Percentiles rank a stretch among this genome's conserved stretches.
These are phyloP conservation scores for Macrotrachela quadricornifera DNA, from an alignment of 1,140 invertebrate species.

Conservation along the genomic window DNA sequence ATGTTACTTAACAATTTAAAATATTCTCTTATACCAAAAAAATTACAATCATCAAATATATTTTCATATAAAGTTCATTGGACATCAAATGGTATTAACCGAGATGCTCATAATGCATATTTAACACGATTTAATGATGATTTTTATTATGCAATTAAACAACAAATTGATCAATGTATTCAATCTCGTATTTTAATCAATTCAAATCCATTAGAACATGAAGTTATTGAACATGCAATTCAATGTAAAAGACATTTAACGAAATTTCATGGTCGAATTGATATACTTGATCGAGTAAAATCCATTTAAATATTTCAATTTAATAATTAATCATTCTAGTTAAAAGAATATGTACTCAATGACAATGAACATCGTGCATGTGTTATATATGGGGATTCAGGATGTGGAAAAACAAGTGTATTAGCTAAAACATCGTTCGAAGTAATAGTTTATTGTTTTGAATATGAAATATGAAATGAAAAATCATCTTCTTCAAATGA, in stretches of 20 bases:
- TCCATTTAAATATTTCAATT: background rate
- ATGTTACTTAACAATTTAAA: slow-evolving; percentile 1
- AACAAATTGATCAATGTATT: background rate
- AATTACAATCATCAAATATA: background rate
- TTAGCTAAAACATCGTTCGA: background rate
- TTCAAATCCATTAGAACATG: background rate
- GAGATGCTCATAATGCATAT: background rate
- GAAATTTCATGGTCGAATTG: slow-evolving; percentile 5
- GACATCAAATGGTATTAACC: background rate
- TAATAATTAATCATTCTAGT: background rate
- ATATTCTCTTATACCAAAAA: background rate
- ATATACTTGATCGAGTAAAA: slow-evolving; percentile 1
- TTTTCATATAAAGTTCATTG: background rate
- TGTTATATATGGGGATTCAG: slow-evolving; percentile 5
- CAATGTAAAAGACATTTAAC: background rate
- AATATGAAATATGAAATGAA: too few species aligned
- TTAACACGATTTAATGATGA: background rate
- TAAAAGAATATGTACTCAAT: background rate
- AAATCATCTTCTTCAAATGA: too few species aligned
- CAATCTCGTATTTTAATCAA: too few species aligned
- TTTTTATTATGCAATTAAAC: background rate
- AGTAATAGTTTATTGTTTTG: background rate
- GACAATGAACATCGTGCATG: background rate
- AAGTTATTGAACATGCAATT: slow-evolving; percentile 4
- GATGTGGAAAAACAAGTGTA: slow-evolving; percentile 8